These are phyloP conservation scores for Oryzias woworae DNA, from an alignment of 2,113 vertebrate species.

Conservation along the genomic window DNA sequence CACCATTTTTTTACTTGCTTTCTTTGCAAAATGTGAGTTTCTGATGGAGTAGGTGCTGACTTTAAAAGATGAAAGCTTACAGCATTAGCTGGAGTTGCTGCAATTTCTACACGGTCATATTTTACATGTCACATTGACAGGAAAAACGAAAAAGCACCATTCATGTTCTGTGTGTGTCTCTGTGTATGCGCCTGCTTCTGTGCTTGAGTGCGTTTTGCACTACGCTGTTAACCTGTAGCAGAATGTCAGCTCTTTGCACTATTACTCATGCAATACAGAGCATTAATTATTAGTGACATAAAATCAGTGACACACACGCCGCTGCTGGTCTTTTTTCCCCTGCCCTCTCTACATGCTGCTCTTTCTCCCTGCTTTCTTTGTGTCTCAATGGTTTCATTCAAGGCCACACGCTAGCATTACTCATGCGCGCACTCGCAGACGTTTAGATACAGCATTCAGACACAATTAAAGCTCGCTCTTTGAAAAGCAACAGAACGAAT, in stretches of 20 bases:
- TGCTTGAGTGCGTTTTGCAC: constrained; percentile 13
- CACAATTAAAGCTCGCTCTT: constrained; percentile 16
- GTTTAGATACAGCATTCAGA: background rate
- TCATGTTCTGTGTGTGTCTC: constrained; percentile 8
- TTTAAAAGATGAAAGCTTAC: constrained; percentile 4
- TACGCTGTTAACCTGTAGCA: constrained; percentile 57
- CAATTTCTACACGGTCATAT: constrained; percentile 10
- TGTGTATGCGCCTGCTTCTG: background rate
- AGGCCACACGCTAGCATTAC: background rate
- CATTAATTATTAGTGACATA: constrained; percentile 60
- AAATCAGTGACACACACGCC: constrained; percentile 37
- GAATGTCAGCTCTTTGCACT: constrained; percentile 54
- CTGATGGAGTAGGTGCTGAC: background rate
- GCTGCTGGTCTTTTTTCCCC: constrained; percentile 9
- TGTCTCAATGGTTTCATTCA: constrained; percentile 49
- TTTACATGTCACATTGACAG: constrained; percentile 13
- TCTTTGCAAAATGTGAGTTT: background rate
- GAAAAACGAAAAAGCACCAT: background rate
- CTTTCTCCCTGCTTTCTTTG: constrained; percentile 18
- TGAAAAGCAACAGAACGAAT: constrained; percentile 20
- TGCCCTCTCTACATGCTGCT: constrained; percentile 18
- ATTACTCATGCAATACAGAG: constrained; percentile 56
- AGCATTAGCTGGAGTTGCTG: background rate
- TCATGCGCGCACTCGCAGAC: constrained; percentile 8
- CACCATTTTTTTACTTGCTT: background rate